Base-by-base conservation (phyloP, 2,888 invertebrate genomes). In the Brenthis hecate region DNA sequence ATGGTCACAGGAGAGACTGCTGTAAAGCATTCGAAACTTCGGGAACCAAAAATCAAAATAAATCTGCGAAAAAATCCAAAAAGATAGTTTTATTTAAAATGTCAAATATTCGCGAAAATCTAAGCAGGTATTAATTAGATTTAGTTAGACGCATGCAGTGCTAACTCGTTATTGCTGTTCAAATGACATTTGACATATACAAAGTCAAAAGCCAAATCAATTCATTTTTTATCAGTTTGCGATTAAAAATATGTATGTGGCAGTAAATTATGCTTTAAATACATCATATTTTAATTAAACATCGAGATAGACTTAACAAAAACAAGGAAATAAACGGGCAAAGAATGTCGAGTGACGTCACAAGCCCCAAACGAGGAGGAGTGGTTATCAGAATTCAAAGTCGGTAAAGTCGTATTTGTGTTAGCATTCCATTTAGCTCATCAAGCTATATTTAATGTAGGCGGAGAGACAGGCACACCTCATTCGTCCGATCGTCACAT, bases 381-480 rank as follows among this genome's bases (percentile, higher is more conserved):
- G 75, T 68, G 74, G 72, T 70, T 54, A 63, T 55, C 43, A 56
- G 72, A 68, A 70, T 72, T 61, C 69, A 65, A 71, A 69, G 68
- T 63, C 63, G 66, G 66, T 61, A 55, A 55, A 71, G 66, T 67
- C 56, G 68, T 68, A 69, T 67, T 65, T 69, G 68, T 71, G 71
- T 67, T 70, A 66, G 72, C 73, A 70, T 69, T 69, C 68, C 72
- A 65, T 68, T 73, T 69, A 70, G 70, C 68, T 75, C 74, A 73
- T 73, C 75, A 74, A 68, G 73, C 74, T 77, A 75, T 75, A 74
- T 74, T 74, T 75, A 75, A 74, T 75, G 77, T 78, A 77, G 79
- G 79, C 79, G 79, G 78, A 71, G 75, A 76, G 72, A 71, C 74
- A 71, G 76, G 76, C 79, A 79, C 79, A 78, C 79, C 79, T 79